A percentile compares a stretch with the other conserved stretches of the same genome.
Conservation (phyloP, 2,888 invertebrate species). For the Protodeltote pygarga region DNA sequence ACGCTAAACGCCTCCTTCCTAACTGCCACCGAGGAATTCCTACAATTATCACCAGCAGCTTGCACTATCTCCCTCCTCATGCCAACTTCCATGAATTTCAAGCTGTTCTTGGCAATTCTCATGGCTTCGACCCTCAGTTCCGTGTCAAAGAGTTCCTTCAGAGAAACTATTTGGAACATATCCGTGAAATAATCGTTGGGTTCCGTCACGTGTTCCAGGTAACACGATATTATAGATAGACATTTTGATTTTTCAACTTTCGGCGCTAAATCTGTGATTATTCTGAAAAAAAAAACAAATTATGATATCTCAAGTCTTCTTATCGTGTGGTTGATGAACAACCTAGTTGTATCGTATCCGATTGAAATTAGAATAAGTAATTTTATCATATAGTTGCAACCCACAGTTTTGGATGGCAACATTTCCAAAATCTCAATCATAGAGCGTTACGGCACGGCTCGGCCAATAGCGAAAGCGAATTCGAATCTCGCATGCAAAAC, state of each 20-base stretch:
- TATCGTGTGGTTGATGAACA: too few species aligned
- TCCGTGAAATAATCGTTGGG: slow-evolving; percentile 27
- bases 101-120: slow-evolving; percentile 27
- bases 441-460: too few species aligned
- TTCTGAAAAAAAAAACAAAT: slow-evolving; percentile 24
- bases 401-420: too few species aligned
- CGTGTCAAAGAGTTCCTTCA: slow-evolving; percentile 32
- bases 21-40: slow-evolving; percentile 11
- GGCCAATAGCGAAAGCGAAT: too few species aligned
- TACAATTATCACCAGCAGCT: slow-evolving; percentile 13
- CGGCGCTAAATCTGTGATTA: slow-evolving; percentile 46
- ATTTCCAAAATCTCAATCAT: too few species aligned
- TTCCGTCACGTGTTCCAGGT: slow-evolving; percentile 38
- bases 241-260: slow-evolving; percentile 60
- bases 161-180: slow-evolving; percentile 49
- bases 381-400: too few species aligned
- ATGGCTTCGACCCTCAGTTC: slow-evolving; percentile 33
- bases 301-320: too few species aligned
- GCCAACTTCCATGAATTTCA: slow-evolving; percentile 17
- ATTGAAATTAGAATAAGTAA: too few species aligned
- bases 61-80: slow-evolving; percentile 18
- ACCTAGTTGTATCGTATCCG: too few species aligned
- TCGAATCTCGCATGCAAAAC: too few species aligned
- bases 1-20: slow-evolving; percentile 33
- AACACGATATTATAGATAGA: slow-evolving; percentile 58